Conservation (phyloP, 2,113 vertebrate species). For the Entomyzon cyanotis region DNA sequence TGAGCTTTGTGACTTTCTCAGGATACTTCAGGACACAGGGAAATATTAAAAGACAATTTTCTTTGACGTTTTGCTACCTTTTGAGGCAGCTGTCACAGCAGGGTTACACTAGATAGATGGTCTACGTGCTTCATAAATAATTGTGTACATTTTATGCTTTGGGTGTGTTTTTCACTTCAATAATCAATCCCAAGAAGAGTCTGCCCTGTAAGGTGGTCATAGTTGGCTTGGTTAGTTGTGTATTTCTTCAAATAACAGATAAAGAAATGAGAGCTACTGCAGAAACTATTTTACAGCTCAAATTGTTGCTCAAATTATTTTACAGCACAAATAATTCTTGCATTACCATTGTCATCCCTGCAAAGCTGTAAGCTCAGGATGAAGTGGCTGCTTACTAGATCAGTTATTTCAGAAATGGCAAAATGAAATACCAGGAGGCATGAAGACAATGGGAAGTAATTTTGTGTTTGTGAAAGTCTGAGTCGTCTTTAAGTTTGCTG, state of each 20-base stretch:
- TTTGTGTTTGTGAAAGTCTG: neutral
- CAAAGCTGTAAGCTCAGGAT: neutral
- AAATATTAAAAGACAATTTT: neutral
- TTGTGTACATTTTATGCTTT: neutral
- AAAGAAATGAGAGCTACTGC: neutral
- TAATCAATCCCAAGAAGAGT: neutral
- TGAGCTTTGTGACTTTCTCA: neutral
- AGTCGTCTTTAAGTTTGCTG: neutral
- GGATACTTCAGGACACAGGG: neutral
- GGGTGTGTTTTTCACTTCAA: neutral
- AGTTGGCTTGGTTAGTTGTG: neutral
- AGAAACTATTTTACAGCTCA: neutral
- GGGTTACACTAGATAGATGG: neutral
- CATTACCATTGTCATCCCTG: neutral
- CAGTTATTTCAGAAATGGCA: neutral
- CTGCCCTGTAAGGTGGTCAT: neutral
- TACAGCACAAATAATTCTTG: neutral
- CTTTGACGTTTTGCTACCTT: neutral
- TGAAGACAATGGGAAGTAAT: neutral
- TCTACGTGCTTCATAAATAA: neutral
- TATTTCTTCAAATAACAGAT: neutral
- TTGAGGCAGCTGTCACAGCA: neutral
- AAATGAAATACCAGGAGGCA: neutral
- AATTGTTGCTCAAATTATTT: neutral
- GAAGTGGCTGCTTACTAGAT: neutral